phyloP scores from a whole-genome alignment of 2,797 vertebrate genomes.

The Acanthiza pusilla region DNA sequence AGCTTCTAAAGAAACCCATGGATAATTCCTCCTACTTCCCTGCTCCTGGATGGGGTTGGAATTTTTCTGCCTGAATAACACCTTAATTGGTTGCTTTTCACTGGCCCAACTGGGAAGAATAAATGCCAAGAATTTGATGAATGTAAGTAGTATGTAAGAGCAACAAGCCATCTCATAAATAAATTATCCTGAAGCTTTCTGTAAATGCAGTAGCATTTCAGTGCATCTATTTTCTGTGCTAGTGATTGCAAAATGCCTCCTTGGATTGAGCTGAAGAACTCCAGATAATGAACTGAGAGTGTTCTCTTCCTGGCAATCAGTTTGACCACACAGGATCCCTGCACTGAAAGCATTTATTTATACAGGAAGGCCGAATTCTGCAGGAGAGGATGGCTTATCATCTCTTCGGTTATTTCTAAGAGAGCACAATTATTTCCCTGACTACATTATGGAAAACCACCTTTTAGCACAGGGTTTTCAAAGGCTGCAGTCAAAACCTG shows the following conservation, averaged over 20 bases:
- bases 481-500: background rate
- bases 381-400: background rate
- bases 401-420: background rate
- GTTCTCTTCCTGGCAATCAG: background rate
- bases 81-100: constrained; percentile 2
- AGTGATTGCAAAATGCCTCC: background rate
- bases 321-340: background rate
- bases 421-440: background rate
- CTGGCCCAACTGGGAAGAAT: background rate
- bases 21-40: background rate
- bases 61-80: background rate
- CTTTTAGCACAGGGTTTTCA: background rate
- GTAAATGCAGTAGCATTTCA: background rate
- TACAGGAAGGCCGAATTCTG: background rate
- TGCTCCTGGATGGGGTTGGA: background rate
- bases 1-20: background rate
- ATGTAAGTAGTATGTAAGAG: background rate
- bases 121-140: constrained; percentile 17
- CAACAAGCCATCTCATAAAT: constrained; percentile 35
- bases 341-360: background rate
- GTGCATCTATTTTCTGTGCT: constrained; percentile 20
- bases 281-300: background rate
- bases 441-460: background rate
- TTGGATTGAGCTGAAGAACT: background rate
- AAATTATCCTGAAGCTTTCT: constrained; percentile 21